Evolutionary conservation across 2,797 vertebrate genomes (phyloP).

Genomic region (Tapirus indicus): DNA sequence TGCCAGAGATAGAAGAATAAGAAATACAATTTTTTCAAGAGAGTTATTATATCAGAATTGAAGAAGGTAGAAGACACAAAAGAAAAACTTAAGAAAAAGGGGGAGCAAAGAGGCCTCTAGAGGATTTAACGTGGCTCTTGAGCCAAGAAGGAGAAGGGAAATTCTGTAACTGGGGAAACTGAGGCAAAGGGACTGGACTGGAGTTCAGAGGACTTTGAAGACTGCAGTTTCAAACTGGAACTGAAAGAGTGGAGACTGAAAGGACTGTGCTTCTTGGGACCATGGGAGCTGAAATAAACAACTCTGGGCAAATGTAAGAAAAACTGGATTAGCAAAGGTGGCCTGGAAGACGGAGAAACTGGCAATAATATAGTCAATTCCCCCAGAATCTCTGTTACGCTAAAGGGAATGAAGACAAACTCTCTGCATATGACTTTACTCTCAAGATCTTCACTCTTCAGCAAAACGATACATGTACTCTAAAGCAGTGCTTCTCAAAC

Average conservation of each 20-base stretch:
- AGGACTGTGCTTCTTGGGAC: not conserved
- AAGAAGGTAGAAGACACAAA: not conserved
- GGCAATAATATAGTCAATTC: not conserved
- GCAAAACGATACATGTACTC: not conserved
- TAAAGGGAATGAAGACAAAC: not conserved
- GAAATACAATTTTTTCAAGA: not conserved
- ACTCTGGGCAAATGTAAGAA: not conserved
- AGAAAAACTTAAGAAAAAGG: not conserved
- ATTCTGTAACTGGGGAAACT: not conserved
- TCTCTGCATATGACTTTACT: not conserved
- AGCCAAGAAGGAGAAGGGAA: not conserved
- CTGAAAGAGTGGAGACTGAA: not conserved
- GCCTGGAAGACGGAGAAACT: not conserved
- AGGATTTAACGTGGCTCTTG: not conserved
- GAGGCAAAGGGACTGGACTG: not conserved
- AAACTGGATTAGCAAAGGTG: not conserved
- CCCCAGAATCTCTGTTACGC: not conserved
- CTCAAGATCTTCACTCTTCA: not conserved
- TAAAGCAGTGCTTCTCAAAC: not conserved
- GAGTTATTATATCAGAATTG: conserved; percentile 36
- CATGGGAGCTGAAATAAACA: not conserved
- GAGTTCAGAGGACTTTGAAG: not conserved
- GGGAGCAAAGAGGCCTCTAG: not conserved
- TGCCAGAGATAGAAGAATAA: conserved; percentile 19
- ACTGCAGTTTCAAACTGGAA: not conserved